Evolutionary conservation across 2,113 vertebrate species (phyloP), one percentile per base, ranked within the genome.

Genomic region (Maylandia zebra): DNA sequence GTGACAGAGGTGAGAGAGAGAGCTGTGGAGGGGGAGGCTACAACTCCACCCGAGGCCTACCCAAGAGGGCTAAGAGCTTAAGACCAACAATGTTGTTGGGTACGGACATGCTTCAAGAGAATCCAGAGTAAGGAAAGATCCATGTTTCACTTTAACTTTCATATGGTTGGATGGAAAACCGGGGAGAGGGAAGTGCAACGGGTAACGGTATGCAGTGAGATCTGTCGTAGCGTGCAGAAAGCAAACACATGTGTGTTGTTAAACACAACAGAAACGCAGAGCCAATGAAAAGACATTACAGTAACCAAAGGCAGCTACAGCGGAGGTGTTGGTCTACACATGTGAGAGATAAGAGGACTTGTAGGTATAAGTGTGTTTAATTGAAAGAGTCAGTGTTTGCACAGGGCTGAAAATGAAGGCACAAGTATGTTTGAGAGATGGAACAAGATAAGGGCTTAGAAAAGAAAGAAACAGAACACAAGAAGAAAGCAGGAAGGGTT

Each of bases 41-140:
- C 83, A 90, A 27, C 86, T 88, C 83, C 86, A 91, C 88, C 91
- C 41, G 66, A 82, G 71, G 82, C 88, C 86, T 87, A 90, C 91
- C 92, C 92, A 95, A 96, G 89, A 91, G 83, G 93, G 87, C 92
- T 95, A 93, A 95, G 89, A 94, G 88, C 90, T 95, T 90, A 87
- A 90, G 91, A 90, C 91, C 78, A 89, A 93, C 95, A 93, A 96
- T 95, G 94, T 93, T 95, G 93, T 94, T 93, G 94, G 95, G 95
- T 87, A 90, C 91, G 86, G 85, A 88, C 89, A 88, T 81, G 88
- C 81, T 90, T 90, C 83, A 85, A 3, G 17, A 91, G 90, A 90
- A 87, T 59, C 82, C 10, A 78, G 93, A 85, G 87, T 92, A 88
- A 86, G 87, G 85, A 92, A 86, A 94, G 90, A 89, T 89, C 86